Evolutionary conservation across 2,113 vertebrate genomes (phyloP).

Genomic region (Porphyrio hochstetteri): DNA sequence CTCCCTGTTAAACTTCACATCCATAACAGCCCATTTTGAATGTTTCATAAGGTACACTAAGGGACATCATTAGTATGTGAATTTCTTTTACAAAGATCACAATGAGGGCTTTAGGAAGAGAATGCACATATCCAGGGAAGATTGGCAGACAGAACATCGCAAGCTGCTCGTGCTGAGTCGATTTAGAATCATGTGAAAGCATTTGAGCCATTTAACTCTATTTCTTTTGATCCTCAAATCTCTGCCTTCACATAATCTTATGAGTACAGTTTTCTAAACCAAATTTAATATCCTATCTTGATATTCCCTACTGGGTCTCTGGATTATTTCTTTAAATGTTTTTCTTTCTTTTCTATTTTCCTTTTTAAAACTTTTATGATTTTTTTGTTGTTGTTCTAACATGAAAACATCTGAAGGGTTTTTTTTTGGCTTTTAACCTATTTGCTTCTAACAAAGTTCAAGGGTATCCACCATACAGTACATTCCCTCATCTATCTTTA

Average conservation of each 20-base stretch:
- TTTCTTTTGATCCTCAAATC: conserved; percentile 63
- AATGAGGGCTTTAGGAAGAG: conserved; percentile 52
- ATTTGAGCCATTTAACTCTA: conserved; percentile 55
- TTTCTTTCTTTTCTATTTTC: conserved; percentile 29
- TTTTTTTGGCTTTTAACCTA: neutral
- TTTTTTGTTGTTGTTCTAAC: neutral
- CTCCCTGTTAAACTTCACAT: conserved; percentile 64
- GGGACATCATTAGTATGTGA: conserved; percentile 70
- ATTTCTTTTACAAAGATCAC: conserved; percentile 66
- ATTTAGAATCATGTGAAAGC: conserved; percentile 60
- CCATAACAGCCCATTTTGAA: conserved; percentile 54
- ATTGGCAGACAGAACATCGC: conserved; percentile 43
- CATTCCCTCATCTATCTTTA: conserved; percentile 7
- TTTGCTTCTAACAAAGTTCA: neutral
- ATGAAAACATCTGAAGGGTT: neutral
- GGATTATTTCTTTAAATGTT: conserved; percentile 25
- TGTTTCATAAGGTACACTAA: conserved; percentile 66
- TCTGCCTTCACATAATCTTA: conserved; percentile 59
- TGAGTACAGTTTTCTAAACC: conserved; percentile 45
- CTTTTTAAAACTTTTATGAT: neutral
- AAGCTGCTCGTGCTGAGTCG: conserved; percentile 57
- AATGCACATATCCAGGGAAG: conserved; percentile 46
- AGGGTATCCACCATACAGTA: neutral
- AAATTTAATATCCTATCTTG: conserved; percentile 59
- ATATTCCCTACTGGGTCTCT: conserved; percentile 34